These are phyloP conservation scores for Anableps anableps DNA, from an alignment of 2,797 vertebrate genomes.

Conservation along the genomic window DNA sequence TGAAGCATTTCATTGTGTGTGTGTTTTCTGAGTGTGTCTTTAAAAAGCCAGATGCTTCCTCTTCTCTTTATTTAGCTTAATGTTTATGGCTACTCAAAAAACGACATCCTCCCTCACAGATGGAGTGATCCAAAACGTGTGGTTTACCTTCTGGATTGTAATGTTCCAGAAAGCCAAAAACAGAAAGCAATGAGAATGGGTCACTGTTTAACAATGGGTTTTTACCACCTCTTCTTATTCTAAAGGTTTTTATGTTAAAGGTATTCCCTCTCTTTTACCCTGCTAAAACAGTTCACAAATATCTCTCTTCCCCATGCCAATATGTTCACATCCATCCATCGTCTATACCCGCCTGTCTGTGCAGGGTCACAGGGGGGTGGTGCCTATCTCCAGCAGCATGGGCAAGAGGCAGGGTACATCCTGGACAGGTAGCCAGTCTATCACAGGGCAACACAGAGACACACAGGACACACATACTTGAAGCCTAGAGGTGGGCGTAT, in stretches of 20 bases:
- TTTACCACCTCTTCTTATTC: neutral
- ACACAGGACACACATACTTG: too few relatives aligned
- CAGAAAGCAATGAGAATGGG: neutral
- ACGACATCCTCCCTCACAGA: neutral
- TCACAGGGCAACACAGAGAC: too few relatives aligned
- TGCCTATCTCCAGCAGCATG: too few relatives aligned
- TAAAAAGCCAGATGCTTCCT: slow-evolving; percentile 65
- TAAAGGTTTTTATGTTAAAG: neutral
- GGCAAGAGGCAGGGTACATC: too few relatives aligned
- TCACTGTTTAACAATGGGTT: neutral
- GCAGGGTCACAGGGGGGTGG: too few relatives aligned
- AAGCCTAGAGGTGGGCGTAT: too few relatives aligned
- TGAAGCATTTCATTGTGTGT: slow-evolving; percentile 4
- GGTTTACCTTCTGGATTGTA: neutral
- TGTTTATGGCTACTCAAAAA: slow-evolving; percentile 23
- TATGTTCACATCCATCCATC: neutral
- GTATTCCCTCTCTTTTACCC: neutral
- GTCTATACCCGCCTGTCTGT: too few relatives aligned
- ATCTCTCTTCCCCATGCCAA: neutral
- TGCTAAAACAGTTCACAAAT: neutral
- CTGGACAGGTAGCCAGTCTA: too few relatives aligned
- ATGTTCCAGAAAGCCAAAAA: neutral
- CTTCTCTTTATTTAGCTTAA: neutral
- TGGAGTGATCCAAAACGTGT: neutral
- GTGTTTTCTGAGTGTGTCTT: slow-evolving; percentile 20